Evolutionary conservation across 2,888 invertebrate species (phyloP), one percentile per base, ranked within the genome.

Genomic region (Sceliomorpha sp.): DNA sequence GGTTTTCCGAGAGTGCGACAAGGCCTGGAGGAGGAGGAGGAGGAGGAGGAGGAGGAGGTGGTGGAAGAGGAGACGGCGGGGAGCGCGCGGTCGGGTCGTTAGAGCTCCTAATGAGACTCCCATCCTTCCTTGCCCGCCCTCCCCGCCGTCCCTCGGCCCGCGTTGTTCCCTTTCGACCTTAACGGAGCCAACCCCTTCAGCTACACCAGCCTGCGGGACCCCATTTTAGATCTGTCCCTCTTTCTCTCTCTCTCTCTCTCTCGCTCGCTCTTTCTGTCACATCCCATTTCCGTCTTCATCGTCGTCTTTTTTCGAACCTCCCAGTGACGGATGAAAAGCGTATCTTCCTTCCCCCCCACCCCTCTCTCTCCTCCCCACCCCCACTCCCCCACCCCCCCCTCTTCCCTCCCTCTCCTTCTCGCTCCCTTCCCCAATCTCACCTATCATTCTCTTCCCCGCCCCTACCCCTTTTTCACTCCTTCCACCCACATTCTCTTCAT

Each of bases 51-150:
- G 27, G 36, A n/a, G 40, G 31, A 26, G 10, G 15, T 14, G 12
- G 68, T 24, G 20, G n/a, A 20, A 13, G 26, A 26, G 48, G 59
- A 39, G 24, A 12, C 36, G n/a, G 31, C 37, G 29, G 40, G 36
- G 45, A 73, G 76, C 75, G 77, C 78, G 80, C 82, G 82, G 81
- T 79, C 83, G 84, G 87, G 83, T 87, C 87, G 87, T 87, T 87
- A 87, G 83, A 87, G 86, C 86, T 83, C 84, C 85, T 87, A 87
- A 87, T 86, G 86, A 86, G 86, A 84, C 74, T 66, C 60, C 32
- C 67, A 45, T 67, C 44, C 44, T 20, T 36, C 31, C 44, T 45
- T 45, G 37, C n/a, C 34, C 44, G 36, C 13, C 27, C 37, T 37
- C 60, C 32, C 66, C 17, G n/a, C n/a, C n/a, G n/a, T n/a, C n/a